Evolutionary conservation across 2,888 invertebrate genomes (phyloP), one percentile per base, ranked within the genome.

Genomic region (Pterobdella sp.): DNA sequence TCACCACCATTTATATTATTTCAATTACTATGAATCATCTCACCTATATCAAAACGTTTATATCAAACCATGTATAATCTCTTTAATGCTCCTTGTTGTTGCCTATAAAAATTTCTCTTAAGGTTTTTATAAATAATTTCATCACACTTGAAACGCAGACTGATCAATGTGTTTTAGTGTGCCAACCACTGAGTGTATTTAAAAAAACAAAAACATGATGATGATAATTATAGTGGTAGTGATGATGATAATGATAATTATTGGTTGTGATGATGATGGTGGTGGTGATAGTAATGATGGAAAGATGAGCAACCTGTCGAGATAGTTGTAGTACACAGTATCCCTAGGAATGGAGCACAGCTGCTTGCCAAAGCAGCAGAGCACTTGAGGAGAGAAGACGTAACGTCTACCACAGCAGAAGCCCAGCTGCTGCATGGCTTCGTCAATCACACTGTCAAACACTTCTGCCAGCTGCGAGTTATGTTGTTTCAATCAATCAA

Each of bases 381-480:
- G 87, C 78, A 97, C 95, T 86, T 98, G 96, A 37, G 98, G 98
- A 85, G 96, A 96, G 85, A 96, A 99, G 0, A 96, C 94, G 85
- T 94, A 94, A 84, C 97, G 96, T 77, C 94, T 88, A 26, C 97
- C 97, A 84, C 98, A 99, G 84, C 98, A 99, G 84, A 96, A 99
- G 65, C 98, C 98, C 79, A 99, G 87, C 32, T 90, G 90, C 84
- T 94, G 93, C 98, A 99, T 98, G 73, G 97, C 96, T 60, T 95
- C 94, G 86, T 98, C 97, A 78, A 98, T 96, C 86, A 94, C 94
- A 83, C 89, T 89, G 84, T 96, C 94, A 85, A 99, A 99, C 60
- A 96, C 93, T 86, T 99, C 98, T 7, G 95, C 92, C 78, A 99
- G 87, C 96, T 97, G 83, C n/a, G 84, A 74, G n/a, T 49, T 68